Percentiles rank a stretch among this genome's conserved stretches.
Conservation (phyloP, 2,113 vertebrate species). For the Megaceryle torquata region DNA sequence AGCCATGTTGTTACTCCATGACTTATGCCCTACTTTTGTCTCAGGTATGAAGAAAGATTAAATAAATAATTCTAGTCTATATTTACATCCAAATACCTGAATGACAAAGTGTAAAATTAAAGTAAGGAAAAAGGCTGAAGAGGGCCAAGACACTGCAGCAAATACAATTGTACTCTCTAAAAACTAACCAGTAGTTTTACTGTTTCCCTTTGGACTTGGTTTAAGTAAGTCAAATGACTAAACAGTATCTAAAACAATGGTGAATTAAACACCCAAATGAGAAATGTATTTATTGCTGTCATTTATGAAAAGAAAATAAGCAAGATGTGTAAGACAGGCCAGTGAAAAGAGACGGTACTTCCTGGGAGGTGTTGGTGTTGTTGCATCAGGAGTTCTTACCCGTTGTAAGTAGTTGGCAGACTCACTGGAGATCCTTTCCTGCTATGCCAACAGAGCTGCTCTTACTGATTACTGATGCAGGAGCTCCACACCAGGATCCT, state of each 20-base stretch:
- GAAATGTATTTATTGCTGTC: not conserved
- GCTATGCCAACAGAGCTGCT: not conserved
- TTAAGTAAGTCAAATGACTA: not conserved
- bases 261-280: not conserved
- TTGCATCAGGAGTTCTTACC: not conserved
- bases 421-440: not conserved
- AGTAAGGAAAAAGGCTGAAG: not conserved
- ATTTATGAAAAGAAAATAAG: not conserved
- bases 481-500: not conserved
- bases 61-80: not conserved
- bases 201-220: not conserved
- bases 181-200: not conserved
- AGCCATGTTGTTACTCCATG: not conserved
- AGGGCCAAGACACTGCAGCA: not conserved
- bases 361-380: not conserved
- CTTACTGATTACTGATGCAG: not conserved
- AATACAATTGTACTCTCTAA: not conserved
- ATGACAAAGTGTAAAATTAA: not conserved
- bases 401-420: not conserved
- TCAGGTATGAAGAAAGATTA: not conserved
- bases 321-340: not conserved
- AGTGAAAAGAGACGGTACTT: not conserved
- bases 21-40: not conserved
- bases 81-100: not conserved
- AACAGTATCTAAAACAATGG: not conserved